Percentiles rank a stretch among this genome's conserved stretches.
These are phyloP conservation scores for Epinephelus lanceolatus DNA, from an alignment of 2,113 vertebrate genomes.

Conservation along the genomic window DNA sequence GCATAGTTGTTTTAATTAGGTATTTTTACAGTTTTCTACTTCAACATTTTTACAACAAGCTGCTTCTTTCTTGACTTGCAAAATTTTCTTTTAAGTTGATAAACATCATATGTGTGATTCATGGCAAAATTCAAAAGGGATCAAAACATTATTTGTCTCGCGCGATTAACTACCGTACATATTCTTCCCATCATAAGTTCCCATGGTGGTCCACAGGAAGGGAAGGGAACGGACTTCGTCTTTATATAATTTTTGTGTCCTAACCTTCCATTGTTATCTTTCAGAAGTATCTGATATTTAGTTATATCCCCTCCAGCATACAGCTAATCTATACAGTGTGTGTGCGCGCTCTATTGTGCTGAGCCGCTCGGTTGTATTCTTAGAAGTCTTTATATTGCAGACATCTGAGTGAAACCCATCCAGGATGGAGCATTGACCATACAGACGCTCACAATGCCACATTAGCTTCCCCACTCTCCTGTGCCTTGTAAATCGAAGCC, in stretches of 20 bases:
- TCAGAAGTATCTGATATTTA: constrained; percentile 2
- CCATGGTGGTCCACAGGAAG: too few relatives aligned
- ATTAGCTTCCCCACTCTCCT: constrained; percentile 35
- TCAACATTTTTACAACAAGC: too few relatives aligned
- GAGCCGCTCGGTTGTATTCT: constrained; percentile 13
- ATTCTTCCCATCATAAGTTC: too few relatives aligned
- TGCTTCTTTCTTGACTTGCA: too few relatives aligned
- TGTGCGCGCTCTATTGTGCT: not conserved
- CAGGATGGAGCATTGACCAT: constrained; percentile 25
- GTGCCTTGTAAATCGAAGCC: constrained; percentile 41
- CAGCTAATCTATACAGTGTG: constrained; percentile 1
- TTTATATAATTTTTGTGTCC: constrained; percentile 1
- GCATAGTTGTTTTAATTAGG: too few relatives aligned
- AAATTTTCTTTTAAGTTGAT: too few relatives aligned
- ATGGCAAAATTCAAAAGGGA: too few relatives aligned
- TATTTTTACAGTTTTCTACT: too few relatives aligned
- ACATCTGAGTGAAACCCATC: constrained; percentile 33
- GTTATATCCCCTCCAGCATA: not conserved
- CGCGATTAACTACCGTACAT: too few relatives aligned
- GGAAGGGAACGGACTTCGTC: too few relatives aligned
- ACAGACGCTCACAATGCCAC: constrained; percentile 29
- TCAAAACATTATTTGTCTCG: too few relatives aligned
- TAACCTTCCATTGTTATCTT: constrained; percentile 14
- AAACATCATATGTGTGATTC: too few relatives aligned
- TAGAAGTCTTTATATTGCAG: constrained; percentile 31